Conservation (phyloP, 2,113 vertebrate genomes). For the Anser brachyrhynchus region DNA sequence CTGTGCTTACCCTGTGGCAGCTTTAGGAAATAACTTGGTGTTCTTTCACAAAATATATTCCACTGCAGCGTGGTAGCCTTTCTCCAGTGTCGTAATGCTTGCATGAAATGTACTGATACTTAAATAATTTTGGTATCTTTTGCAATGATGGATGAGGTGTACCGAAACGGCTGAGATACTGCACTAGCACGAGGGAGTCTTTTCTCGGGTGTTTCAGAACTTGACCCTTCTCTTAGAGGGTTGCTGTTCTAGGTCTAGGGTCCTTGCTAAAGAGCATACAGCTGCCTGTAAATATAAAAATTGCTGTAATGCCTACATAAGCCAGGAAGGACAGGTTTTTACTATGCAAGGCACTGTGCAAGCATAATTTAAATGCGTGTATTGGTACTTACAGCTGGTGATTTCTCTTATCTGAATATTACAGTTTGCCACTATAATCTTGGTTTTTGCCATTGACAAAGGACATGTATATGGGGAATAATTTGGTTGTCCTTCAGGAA, state of each 20-base stretch:
- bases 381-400: background rate
- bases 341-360: background rate
- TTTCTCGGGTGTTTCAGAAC: background rate
- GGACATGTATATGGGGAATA: background rate
- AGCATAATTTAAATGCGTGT: background rate
- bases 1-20: background rate
- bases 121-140: background rate
- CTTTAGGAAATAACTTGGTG: background rate
- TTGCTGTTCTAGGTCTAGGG: background rate
- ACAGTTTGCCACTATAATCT: fast-evolving
- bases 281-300: background rate
- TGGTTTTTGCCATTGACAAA: background rate
- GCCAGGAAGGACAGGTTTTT: background rate
- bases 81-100: background rate
- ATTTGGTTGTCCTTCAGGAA: background rate
- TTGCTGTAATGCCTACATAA: background rate
- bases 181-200: background rate
- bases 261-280: background rate
- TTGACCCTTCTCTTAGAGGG: fast-evolving
- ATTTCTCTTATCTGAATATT: background rate
- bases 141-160: background rate
- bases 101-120: background rate
- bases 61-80: background rate
- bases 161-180: background rate
- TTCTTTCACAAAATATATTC: background rate